A percentile compares a stretch with the other conserved stretches of the same genome.
Conservation (phyloP, 2,113 vertebrate species). For the Saiga tatarica region DNA sequence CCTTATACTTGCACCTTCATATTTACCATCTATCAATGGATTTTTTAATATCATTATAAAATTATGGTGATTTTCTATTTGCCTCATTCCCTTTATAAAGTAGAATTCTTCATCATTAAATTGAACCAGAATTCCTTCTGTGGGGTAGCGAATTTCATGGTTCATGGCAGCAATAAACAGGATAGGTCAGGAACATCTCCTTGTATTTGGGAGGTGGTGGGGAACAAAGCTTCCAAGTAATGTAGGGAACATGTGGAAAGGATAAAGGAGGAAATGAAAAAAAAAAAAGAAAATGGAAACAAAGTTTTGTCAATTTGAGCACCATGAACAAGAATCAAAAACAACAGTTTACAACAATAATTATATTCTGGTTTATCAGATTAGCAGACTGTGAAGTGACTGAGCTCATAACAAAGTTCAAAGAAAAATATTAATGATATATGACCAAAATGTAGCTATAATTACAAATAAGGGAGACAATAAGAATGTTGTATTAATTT, state of each 20-base stretch:
- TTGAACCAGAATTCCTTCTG: not conserved
- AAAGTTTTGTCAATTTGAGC: not conserved
- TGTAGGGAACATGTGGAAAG: not conserved
- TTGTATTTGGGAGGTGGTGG: not conserved
- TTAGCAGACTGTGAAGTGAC: not conserved
- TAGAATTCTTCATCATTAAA: not conserved
- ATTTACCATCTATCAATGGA: not conserved
- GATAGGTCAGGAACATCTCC: not conserved
- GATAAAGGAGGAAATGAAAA: not conserved
- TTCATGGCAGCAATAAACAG: not conserved
- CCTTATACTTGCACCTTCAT: not conserved
- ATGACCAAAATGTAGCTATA: not conserved
- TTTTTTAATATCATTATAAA: not conserved
- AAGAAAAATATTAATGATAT: not conserved
- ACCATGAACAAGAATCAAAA: not conserved
- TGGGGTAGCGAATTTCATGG: not conserved
- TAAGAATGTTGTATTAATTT: not conserved
- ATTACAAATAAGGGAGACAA: not conserved
- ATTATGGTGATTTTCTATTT: not conserved
- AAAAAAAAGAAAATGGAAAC: not conserved
- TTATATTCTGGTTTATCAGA: not conserved
- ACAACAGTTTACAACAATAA: not conserved
- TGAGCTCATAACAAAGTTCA: not conserved
- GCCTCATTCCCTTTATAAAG: not conserved
- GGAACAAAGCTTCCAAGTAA: not conserved